Conservation (phyloP, 2,797 vertebrate genomes). For the Tauraco hartlaubi region DNA sequence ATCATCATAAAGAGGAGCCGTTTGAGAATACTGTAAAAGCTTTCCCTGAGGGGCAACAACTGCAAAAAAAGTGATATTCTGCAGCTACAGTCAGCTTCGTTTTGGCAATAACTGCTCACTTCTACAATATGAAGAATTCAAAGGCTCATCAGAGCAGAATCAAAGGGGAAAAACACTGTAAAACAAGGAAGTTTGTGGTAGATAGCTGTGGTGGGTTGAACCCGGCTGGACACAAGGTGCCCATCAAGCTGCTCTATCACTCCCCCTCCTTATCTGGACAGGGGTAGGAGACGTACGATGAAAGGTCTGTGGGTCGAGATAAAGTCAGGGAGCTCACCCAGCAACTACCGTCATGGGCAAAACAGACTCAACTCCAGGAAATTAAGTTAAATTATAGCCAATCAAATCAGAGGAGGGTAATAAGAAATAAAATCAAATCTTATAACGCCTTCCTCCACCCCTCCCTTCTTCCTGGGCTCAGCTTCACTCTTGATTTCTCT, state of each 20-base stretch:
- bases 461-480: rapidly evolving
- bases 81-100: not conserved
- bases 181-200: not conserved
- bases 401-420: not conserved
- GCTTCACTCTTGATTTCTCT: not conserved
- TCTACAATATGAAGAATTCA: not conserved
- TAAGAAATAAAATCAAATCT: not conserved
- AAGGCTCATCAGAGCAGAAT: not conserved
- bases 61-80: not conserved
- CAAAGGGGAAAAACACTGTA: not conserved
- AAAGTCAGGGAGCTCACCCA: not conserved
- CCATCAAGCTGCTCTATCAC: not conserved
- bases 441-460: not conserved
- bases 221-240: not conserved
- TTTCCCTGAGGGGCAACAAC: not conserved
- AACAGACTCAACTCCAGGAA: not conserved
- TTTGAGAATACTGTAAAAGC: not conserved
- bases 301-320: not conserved
- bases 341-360: not conserved
- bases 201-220: not conserved
- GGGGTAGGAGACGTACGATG: not conserved
- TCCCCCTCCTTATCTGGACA: not conserved
- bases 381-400: not conserved
- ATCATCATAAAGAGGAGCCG: not conserved
- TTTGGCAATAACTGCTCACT: not conserved